Conservation (phyloP, 2,888 invertebrate genomes). For the Lingula anatina region DNA sequence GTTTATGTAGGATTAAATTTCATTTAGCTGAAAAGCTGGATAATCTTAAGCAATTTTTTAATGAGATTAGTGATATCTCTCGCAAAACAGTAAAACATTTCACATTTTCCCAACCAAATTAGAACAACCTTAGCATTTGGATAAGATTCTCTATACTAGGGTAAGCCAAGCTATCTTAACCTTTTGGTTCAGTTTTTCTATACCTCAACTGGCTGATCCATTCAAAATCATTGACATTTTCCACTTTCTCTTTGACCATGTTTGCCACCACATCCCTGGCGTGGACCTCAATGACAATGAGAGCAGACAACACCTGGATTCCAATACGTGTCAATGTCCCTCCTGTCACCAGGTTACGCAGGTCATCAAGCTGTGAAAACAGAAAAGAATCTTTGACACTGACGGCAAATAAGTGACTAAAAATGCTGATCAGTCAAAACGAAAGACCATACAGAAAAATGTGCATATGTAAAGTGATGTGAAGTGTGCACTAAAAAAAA, state of each 20-base stretch:
- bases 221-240: constrained; percentile 69
- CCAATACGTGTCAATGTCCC: constrained; percentile 66
- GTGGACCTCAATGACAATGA: constrained; percentile 77
- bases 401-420: too few relatives aligned
- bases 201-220: constrained; percentile 75
- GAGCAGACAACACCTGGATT: constrained; percentile 69
- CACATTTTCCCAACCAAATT: too few relatives aligned
- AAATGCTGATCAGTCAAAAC: background rate
- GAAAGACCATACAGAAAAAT: too few relatives aligned
- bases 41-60: too few relatives aligned
- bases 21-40: background rate
- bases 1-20: background rate
- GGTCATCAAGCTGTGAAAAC: constrained; percentile 62
- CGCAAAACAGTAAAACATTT: too few relatives aligned
- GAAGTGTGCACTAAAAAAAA: too few relatives aligned
- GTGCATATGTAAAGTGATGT: too few relatives aligned
- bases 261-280: constrained; percentile 70
- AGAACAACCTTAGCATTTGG: too few relatives aligned
- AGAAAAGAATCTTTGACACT: constrained; percentile 11
- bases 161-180: too few relatives aligned
- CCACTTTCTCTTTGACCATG: constrained; percentile 63
- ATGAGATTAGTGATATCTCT: too few relatives aligned
- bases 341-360: constrained; percentile 67
- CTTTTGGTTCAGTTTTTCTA: too few relatives aligned
- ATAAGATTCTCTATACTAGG: too few relatives aligned